Percentiles rank a stretch among this genome's conserved stretches.
phyloP scores from a whole-genome alignment of 2,797 vertebrate genomes.

The Anguilla megastoma region DNA sequence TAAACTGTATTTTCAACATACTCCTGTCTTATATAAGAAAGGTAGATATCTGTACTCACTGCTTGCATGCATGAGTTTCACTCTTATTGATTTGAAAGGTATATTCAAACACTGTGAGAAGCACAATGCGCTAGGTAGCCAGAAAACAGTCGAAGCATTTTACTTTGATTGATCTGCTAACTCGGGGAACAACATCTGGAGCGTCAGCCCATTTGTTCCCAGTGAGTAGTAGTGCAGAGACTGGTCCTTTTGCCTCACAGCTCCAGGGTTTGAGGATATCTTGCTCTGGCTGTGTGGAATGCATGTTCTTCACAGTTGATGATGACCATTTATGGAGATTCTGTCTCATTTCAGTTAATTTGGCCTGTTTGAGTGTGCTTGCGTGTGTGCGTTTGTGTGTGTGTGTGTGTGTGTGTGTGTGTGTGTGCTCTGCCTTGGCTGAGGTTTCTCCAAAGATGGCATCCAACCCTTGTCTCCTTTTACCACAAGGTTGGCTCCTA shows the following conservation, averaged over 20 bases:
- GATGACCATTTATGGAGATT: constrained; percentile 14
- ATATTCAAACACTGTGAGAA: not conserved
- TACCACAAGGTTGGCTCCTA: not conserved
- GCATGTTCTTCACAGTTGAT: not conserved
- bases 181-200: not conserved
- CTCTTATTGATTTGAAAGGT: not conserved
- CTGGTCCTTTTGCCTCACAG: not conserved
- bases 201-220: not conserved
- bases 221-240: not conserved
- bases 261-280: not conserved
- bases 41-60: not conserved
- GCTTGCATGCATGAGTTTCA: not conserved
- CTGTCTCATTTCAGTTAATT: not conserved
- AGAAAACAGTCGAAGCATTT: not conserved
- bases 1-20: not conserved
- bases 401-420: not conserved
- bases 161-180: not conserved
- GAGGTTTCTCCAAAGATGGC: not conserved
- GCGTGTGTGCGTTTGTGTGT: not conserved
- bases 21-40: not conserved
- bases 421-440: not conserved
- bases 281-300: not conserved
- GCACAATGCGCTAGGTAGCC: not conserved
- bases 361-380: not conserved
- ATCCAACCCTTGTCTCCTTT: not conserved